phyloP scores from a whole-genome alignment of 2,888 invertebrate genomes.

The Sphinx pinastri region DNA sequence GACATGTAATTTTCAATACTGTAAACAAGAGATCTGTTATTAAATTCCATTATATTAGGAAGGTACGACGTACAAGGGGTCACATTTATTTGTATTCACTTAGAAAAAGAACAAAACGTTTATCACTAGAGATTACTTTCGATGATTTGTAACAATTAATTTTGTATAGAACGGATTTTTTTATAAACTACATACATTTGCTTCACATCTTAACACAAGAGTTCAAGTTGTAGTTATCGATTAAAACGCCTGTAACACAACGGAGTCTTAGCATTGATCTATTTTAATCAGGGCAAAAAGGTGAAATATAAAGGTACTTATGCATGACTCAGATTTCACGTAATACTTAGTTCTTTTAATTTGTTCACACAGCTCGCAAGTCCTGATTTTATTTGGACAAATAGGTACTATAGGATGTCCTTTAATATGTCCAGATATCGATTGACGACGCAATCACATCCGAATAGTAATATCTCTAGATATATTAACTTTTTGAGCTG shows the following conservation, averaged over 20 bases:
- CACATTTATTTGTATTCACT: constrained; percentile 15
- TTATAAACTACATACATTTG: constrained; percentile 12
- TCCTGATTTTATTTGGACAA: too few relatives aligned
- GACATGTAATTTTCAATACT: constrained; percentile 83
- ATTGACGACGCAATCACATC: too few relatives aligned
- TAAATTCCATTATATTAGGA: constrained; percentile 63
- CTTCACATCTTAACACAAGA: constrained; percentile 8
- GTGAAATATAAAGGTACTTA: too few relatives aligned
- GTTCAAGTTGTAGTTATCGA: constrained; percentile 1
- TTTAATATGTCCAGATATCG: too few relatives aligned
- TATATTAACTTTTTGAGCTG: too few relatives aligned
- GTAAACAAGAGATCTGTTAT: constrained; percentile 80
- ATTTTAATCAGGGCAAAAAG: too few relatives aligned
- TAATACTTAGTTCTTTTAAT: too few relatives aligned
- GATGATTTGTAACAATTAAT: constrained; percentile 18
- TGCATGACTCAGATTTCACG: too few relatives aligned
- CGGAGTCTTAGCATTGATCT: background rate
- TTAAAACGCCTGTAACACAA: background rate
- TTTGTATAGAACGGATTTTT: constrained; percentile 11
- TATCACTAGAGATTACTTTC: constrained; percentile 7
- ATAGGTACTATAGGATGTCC: too few relatives aligned
- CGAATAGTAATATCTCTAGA: too few relatives aligned
- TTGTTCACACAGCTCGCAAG: too few relatives aligned
- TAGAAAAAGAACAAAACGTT: background rate
- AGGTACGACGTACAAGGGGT: constrained; percentile 40